These are phyloP conservation scores for Chromis chromis DNA, from an alignment of 2,797 vertebrate species.

Conservation along the genomic window DNA sequence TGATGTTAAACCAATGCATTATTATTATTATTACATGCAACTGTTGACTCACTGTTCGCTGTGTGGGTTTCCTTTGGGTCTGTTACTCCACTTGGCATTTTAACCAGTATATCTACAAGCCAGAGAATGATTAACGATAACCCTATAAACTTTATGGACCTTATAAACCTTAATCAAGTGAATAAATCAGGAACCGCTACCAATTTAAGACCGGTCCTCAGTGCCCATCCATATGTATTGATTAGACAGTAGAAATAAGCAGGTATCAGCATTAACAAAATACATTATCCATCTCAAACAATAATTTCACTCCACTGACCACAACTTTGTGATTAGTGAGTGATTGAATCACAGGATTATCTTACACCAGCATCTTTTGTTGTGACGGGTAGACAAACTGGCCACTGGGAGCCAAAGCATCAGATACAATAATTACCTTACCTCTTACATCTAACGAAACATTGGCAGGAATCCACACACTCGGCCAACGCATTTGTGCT, in stretches of 20 bases:
- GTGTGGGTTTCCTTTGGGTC: too few relatives aligned
- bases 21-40: too few relatives aligned
- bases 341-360: not conserved
- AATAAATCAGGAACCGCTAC: too few relatives aligned
- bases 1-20: too few relatives aligned
- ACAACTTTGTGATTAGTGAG: not conserved
- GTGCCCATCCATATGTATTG: not conserved
- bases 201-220: not conserved
- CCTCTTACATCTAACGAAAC: too few relatives aligned
- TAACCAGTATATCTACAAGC: too few relatives aligned
- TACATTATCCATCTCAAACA: not conserved
- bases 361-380: not conserved
- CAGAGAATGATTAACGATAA: too few relatives aligned
- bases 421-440: not conserved
- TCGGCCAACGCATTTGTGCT: constrained; percentile 17
- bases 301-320: not conserved
- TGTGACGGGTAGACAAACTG: not conserved
- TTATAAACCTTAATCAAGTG: too few relatives aligned
- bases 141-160: too few relatives aligned
- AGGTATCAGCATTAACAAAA: constrained; percentile 1
- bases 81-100: too few relatives aligned
- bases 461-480: not conserved
- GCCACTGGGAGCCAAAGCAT: not conserved
- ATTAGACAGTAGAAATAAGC: not conserved
- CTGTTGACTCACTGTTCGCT: too few relatives aligned